Conservation (phyloP, 23 tunicate species). For the Diplosoma virens region DNA sequence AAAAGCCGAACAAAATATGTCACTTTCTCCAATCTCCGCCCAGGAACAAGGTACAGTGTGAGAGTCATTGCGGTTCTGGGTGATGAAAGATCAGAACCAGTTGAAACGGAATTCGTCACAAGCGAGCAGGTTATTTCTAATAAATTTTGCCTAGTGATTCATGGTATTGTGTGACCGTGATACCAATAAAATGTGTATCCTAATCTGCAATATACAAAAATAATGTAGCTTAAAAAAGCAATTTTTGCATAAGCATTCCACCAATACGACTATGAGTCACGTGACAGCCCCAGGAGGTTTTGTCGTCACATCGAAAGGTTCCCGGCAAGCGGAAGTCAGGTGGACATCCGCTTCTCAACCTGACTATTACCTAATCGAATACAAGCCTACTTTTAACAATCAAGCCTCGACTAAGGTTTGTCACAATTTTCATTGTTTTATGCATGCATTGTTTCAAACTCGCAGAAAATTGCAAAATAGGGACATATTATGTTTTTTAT, state of each 20-base stretch:
- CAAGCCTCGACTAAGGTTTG: constrained; percentile 29
- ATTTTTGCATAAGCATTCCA: too few relatives aligned
- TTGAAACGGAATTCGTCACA: constrained; percentile 17
- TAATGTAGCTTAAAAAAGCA: too few relatives aligned
- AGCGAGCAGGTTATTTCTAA: background rate
- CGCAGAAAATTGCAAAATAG: too few relatives aligned
- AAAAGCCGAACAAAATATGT: background rate
- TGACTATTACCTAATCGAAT: constrained; percentile 43
- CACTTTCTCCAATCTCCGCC: constrained; percentile 10
- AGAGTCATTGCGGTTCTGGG: constrained; percentile 28
- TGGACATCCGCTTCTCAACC: constrained; percentile 22
- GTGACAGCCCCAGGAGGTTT: constrained; percentile 27
- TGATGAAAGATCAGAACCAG: constrained; percentile 18
- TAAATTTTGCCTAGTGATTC: too few relatives aligned
- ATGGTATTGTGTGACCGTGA: too few relatives aligned
- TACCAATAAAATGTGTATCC: too few relatives aligned
- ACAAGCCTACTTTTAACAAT: constrained; percentile 41
- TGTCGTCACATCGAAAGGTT: background rate
- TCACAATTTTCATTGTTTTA: background rate
- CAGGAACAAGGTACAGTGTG: constrained; percentile 29
- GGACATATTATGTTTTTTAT: too few relatives aligned
- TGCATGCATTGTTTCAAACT: too few relatives aligned
- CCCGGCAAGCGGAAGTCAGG: constrained; percentile 23
- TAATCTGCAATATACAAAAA: too few relatives aligned
- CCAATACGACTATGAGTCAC: too few relatives aligned